Evolutionary conservation across 2,888 invertebrate genomes (phyloP).

Genomic region (Diarsia dahlii): DNA sequence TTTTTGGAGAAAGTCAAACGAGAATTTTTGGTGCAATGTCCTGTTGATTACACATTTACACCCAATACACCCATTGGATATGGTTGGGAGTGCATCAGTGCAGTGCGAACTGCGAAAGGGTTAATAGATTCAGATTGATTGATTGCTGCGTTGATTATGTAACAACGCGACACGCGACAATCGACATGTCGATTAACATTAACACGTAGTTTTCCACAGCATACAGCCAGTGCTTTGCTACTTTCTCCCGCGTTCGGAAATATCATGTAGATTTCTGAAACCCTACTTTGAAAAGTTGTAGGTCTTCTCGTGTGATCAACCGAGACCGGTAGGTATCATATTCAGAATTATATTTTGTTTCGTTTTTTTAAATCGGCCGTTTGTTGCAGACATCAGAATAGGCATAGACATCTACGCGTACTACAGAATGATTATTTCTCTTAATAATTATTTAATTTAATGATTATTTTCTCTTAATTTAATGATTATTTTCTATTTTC

Average conservation of each 20-base stretch:
- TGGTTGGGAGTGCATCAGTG: conserved; percentile 10
- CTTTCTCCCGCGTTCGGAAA: conserved; percentile 17
- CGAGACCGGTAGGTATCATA: not conserved
- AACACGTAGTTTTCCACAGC: conserved; percentile 16
- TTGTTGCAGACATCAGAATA: too few species aligned
- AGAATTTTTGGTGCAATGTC: not conserved
- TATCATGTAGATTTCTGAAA: conserved; percentile 8
- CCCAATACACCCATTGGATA: not conserved
- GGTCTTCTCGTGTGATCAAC: not conserved
- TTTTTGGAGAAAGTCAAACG: conserved; percentile 9
- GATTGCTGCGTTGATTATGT: conserved; percentile 12
- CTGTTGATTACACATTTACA: too few species aligned
- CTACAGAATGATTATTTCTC: too few species aligned
- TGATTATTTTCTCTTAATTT: too few species aligned
- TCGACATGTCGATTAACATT: conserved; percentile 6
- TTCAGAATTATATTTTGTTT: not conserved
- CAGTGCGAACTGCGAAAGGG: conserved; percentile 14
- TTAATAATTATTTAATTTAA: too few species aligned
- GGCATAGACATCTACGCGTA: not conserved
- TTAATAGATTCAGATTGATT: conserved; percentile 38
- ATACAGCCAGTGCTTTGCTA: conserved; percentile 2
- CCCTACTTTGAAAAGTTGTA: not conserved
- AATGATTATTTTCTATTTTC: too few species aligned
- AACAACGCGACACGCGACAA: conserved; percentile 21
- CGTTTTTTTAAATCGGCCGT: not conserved